Evolutionary conservation across 1,140 invertebrate species (phyloP).

Genomic region (Macrotrachela quadricornifera): DNA sequence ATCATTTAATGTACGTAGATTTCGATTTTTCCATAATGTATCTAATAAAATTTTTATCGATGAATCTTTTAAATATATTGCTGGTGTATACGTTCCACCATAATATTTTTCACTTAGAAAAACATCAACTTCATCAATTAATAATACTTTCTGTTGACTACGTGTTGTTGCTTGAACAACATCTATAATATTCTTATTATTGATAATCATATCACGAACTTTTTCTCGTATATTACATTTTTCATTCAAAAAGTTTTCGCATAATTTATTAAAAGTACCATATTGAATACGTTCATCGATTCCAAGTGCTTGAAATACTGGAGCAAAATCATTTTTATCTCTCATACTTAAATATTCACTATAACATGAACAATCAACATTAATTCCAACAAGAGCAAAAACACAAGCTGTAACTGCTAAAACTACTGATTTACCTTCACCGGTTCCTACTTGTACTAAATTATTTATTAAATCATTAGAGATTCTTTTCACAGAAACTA

Average conservation of each 20-base stretch:
- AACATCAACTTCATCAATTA: slow-evolving; percentile 1
- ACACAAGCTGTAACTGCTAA: not conserved
- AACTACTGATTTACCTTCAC: not conserved
- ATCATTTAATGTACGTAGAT: not conserved
- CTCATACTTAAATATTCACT: not conserved
- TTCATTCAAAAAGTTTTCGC: not conserved
- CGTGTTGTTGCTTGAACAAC: no score
- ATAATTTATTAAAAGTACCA: not conserved
- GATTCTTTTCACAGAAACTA: no score
- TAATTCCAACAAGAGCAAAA: not conserved
- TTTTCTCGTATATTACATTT: not conserved
- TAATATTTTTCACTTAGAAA: not conserved
- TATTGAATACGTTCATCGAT: not conserved
- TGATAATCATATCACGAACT: not conserved
- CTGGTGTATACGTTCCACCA: not conserved
- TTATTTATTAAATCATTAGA: not conserved
- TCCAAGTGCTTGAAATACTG: not conserved
- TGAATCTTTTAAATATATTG: not conserved
- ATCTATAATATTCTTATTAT: not conserved
- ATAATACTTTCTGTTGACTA: not conserved
- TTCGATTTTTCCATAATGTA: not conserved
- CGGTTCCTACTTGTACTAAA: not conserved
- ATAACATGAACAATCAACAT: not conserved
- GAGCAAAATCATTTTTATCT: not conserved
- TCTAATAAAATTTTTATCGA: not conserved